Evolutionary conservation across 2,797 vertebrate species (phyloP).

Genomic region (Gymnoscopelus microlampas): DNA sequence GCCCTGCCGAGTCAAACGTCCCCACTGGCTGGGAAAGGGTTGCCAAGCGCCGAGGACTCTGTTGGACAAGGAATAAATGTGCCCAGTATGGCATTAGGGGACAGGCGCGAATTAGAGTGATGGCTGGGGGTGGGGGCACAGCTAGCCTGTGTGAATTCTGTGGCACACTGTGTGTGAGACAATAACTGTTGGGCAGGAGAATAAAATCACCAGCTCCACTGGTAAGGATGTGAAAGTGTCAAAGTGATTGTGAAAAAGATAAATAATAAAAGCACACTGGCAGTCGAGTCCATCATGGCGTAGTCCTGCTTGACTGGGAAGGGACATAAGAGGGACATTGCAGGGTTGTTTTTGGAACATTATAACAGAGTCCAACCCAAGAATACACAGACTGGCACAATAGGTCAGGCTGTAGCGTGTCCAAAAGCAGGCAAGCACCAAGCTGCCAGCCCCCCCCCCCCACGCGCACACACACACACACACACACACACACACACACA

Average conservation of each 20-base stretch:
- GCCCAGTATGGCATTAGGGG: no score
- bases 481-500: not conserved
- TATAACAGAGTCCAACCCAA: slow-evolving; percentile 41
- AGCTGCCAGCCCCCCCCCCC: slow-evolving; percentile 56
- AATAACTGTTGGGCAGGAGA: slow-evolving; percentile 12
- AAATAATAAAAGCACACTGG: no score
- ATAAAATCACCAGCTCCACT: slow-evolving; percentile 8
- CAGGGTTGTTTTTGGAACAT: slow-evolving; percentile 46
- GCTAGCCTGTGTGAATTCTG: no score
- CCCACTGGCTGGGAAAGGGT: slow-evolving; percentile 16
- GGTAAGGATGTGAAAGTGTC: slow-evolving; percentile 25
- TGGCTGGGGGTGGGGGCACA: no score
- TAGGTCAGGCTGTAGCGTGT: slow-evolving; percentile 37
- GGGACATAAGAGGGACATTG: slow-evolving; percentile 42
- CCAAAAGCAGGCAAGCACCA: slow-evolving; percentile 40
- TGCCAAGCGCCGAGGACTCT: no score
- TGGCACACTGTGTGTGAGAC: no score
- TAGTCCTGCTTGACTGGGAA: slow-evolving; percentile 28
- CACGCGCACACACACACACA: not conserved
- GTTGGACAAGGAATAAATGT: not conserved
- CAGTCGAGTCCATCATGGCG: slow-evolving; percentile 16
- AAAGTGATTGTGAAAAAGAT: not conserved
- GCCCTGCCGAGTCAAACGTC: slow-evolving; percentile 22
- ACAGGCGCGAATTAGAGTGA: no score
- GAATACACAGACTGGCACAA: slow-evolving; percentile 58